Conservation (phyloP, 2,113 vertebrate genomes). For the Theristicus caerulescens region DNA sequence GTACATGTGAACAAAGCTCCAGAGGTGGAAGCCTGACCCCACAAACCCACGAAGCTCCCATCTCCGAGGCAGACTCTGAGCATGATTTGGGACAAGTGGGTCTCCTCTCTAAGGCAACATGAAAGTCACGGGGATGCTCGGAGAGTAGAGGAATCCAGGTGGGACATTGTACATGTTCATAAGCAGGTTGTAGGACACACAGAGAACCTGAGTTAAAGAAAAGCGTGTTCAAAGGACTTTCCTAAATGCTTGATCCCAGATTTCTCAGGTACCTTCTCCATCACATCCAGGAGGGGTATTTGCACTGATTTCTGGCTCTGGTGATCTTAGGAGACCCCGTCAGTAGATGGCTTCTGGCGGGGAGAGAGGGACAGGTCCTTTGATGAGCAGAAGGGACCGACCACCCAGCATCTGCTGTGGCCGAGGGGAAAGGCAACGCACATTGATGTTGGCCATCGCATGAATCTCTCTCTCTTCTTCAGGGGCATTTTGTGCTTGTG, state of each 20-base stretch:
- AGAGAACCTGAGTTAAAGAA: background rate
- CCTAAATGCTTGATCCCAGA: background rate
- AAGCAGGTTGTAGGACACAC: background rate
- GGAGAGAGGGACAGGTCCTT: background rate
- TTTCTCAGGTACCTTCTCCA: background rate
- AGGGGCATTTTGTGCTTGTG: background rate
- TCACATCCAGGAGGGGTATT: background rate
- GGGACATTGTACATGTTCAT: accelerated
- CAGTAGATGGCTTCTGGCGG: background rate
- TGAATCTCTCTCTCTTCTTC: background rate
- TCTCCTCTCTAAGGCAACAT: background rate
- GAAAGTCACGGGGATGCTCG: background rate
- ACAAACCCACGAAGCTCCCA: background rate
- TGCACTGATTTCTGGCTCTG: background rate
- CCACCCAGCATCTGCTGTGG: accelerated
- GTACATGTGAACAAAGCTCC: accelerated
- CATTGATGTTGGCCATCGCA: accelerated
- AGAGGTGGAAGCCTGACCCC: background rate
- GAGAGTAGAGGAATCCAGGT: background rate
- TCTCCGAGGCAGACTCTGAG: background rate
- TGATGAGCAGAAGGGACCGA: background rate
- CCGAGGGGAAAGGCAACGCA: accelerated
- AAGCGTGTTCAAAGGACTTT: background rate
- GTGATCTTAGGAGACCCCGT: background rate
- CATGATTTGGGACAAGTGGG: accelerated